Base-by-base conservation (phyloP, 2,888 invertebrate species). In the Thymelicus lineola region DNA sequence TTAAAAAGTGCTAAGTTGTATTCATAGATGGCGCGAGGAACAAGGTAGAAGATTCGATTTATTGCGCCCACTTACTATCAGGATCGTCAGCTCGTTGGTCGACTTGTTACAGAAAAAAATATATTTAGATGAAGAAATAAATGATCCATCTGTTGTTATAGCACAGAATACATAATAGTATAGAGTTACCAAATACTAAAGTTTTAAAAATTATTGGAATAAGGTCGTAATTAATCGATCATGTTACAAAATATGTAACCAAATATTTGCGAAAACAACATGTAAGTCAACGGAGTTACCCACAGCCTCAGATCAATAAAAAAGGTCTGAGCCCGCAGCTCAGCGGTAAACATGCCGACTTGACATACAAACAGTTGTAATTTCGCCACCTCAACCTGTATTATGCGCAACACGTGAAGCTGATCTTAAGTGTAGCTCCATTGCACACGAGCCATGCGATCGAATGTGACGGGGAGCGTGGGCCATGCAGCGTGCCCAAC, bases 371-470 rank as follows among this genome's bases (percentile, higher is more conserved):
- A 69, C 58, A 53, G 9, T 55, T 59, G 57, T 63, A 50, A 58
- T 69, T 63, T 62, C 68, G 62, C 55, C 69, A 63, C 58, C 61
- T 46, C 59, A 69, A 63, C 69, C 48, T 38, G 69, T 69, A 57
- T 57, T n/a, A 57, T 68, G 57, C 68, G 68, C 68, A 68, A 68
- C 62, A 59, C 66, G 59, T 57, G 66, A 61, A 68, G 67, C 48
- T 63, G 68, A 62, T 68, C 68, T 68, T 58, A 62, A 63, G 62
- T 69, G 69, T 58, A 69, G 17, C 58, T 63, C 62, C 69, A 69
- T 69, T 68, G 69, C 69, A 69, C 57, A 57, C 35, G 46, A 28
- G 3, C 28, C 28, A 61, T 53, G 42, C 67, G 61, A 62, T 67
- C 45, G 60, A 67, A 12, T 59, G 36, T 46, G 28, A 38, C 53